phyloP scores from a whole-genome alignment of 2,797 vertebrate species.

The Poeciliopsis gracilis region DNA sequence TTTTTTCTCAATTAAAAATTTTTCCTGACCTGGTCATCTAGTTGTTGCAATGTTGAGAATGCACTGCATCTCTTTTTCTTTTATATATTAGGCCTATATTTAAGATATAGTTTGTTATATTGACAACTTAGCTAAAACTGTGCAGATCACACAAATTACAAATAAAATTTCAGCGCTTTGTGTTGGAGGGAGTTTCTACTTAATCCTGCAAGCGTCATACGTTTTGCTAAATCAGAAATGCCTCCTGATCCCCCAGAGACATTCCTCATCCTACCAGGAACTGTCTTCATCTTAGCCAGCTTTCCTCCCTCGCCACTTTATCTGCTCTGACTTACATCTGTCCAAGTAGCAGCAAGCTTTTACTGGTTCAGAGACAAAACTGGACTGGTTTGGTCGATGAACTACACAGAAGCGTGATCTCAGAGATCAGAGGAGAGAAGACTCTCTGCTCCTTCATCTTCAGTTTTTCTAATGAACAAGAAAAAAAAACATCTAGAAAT shows the following conservation, averaged over 20 bases:
- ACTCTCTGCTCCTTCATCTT: conserved; percentile 40
- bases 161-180: conserved; percentile 18
- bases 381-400: conserved; percentile 18
- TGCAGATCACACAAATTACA: background rate
- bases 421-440: conserved; percentile 30
- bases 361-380: background rate
- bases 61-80: no score
- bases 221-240: conserved; percentile 66
- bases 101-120: no score
- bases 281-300: conserved; percentile 51
- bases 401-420: conserved; percentile 34
- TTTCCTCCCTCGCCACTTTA: conserved; percentile 49
- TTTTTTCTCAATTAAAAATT: no score
- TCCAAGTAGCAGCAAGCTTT: conserved; percentile 1
- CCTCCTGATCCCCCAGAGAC: conserved; percentile 56
- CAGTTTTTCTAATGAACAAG: conserved; percentile 44
- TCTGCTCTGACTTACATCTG: conserved; percentile 13
- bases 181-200: background rate
- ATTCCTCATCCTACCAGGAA: conserved; percentile 50
- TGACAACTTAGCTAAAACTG: no score
- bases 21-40: no score
- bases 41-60: no score
- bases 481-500: conserved; percentile 25
- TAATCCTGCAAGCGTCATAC: conserved; percentile 12
- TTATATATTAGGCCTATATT: no score